Conservation (phyloP, 1,140 invertebrate species). For the Bombus affinis region DNA sequence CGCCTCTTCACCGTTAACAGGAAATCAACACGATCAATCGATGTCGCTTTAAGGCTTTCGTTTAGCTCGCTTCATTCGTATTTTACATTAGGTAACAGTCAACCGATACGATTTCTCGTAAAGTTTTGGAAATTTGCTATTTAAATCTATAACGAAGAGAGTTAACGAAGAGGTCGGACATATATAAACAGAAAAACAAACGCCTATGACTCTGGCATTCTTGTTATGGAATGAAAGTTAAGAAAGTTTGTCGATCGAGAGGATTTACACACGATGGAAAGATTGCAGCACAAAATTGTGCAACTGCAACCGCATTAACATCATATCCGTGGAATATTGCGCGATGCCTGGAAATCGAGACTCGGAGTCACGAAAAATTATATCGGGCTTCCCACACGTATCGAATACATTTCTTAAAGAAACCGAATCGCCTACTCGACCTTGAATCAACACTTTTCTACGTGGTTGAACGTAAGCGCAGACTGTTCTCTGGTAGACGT, state of each 20-base stretch:
- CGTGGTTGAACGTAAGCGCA: not conserved
- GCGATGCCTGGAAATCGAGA: conserved; percentile 55
- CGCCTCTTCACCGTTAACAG: not conserved
- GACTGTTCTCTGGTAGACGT: conserved; percentile 31
- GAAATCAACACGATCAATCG: conserved; percentile 31
- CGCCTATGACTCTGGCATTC: too few relatives aligned
- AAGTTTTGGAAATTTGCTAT: not conserved
- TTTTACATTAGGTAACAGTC: not conserved
- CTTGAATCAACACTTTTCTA: conserved; percentile 53
- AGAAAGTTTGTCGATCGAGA: too few relatives aligned
- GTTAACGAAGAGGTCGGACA: too few relatives aligned
- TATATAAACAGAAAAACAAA: too few relatives aligned
- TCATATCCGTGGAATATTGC: conserved; percentile 17
- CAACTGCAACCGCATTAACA: conserved; percentile 2
- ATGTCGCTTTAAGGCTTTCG: not conserved
- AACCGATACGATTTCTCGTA: not conserved
- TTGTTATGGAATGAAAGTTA: too few relatives aligned
- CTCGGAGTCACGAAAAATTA: conserved; percentile 23
- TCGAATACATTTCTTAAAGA: conserved; percentile 27
- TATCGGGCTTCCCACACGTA: conserved; percentile 36
- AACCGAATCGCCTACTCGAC: conserved; percentile 59
- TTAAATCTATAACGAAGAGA: too few relatives aligned
- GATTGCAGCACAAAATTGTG: not conserved
- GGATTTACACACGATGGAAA: not conserved
- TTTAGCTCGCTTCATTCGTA: not conserved